Evolutionary conservation across 2,888 invertebrate species (phyloP), one percentile per base, ranked within the genome.

Genomic region (Sarcophaga rosellei): DNA sequence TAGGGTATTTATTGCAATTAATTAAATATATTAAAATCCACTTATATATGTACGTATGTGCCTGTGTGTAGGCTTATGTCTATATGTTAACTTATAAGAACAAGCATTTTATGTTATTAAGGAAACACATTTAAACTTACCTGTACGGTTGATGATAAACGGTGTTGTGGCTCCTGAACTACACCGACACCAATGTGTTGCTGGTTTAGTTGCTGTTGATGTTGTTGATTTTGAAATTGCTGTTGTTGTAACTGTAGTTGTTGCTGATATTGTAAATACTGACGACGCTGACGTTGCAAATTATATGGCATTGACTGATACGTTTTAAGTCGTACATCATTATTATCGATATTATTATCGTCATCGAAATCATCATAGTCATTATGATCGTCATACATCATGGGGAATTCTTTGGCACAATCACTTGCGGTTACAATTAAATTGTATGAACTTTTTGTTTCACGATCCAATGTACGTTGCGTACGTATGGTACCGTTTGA

Each of bases 391-490:
- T 87, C 86, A 66, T 86, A 85, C 76, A 87, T 82, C 81, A 84
- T 88, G 86, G 88, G 88, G 86, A 96, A 96, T 87, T 95, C 94
- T 88, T 94, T 94, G 12, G 98, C 97, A 92, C 96, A 96, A 93
- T 99, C 99, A 77, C 95, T 96, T 53, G 98, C 99, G 75, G 96
- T 96, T 68, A 99, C 96, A 62, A 97, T 95, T 90, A 99, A 94
- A 92, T 96, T 97, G 94, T 98, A 99, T 44, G 95, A 94, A 17
- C 96, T 95, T 88, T 96, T 95, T 62, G 95, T 95, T 94, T 99
- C 99, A 87, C 99, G 95, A 93, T 99, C 98, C 90, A 99, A 94
- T 65, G 93, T 91, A 88, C 95, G 95, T 82, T 94, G 95, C 5
- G 97, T 98, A 91, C 95, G 95, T 88, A 99, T 96, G 20, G 97